Conservation (phyloP, 2,113 vertebrate species). For the Propithecus coquereli region DNA sequence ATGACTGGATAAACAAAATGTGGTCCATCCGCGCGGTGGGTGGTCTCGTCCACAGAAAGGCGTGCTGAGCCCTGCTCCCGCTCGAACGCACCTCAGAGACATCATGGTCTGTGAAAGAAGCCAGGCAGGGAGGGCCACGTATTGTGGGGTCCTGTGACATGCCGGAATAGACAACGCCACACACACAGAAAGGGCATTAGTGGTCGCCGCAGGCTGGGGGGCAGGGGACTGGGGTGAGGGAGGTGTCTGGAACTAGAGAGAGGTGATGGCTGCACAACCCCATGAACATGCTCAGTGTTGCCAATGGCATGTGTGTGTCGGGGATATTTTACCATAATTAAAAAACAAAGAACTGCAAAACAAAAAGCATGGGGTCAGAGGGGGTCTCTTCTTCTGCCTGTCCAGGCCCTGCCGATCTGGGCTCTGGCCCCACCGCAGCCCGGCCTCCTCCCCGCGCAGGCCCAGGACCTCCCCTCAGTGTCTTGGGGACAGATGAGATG, state of each 20-base stretch:
- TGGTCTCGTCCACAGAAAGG: not conserved
- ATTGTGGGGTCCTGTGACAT: not conserved
- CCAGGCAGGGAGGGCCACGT: not conserved
- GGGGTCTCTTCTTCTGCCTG: not conserved
- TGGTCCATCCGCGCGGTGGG: rapidly evolving
- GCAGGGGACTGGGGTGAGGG: not conserved
- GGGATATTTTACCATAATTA: not conserved
- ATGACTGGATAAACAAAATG: not conserved
- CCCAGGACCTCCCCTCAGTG: not conserved
- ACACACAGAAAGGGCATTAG: not conserved
- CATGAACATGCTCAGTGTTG: too few relatives aligned
- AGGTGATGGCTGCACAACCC: rapidly evolving
- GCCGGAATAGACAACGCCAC: not conserved
- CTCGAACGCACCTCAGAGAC: not conserved
- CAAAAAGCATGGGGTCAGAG: not conserved
- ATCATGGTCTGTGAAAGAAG: not conserved
- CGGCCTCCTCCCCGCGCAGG: not conserved
- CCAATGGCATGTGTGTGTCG: not conserved
- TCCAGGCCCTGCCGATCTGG: not conserved
- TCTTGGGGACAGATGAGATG: too few relatives aligned
- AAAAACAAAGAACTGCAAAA: not conserved
- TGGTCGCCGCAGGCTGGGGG: too few relatives aligned
- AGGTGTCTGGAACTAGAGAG: not conserved
- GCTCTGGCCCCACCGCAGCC: not conserved
- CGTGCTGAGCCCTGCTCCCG: rapidly evolving